Percentiles rank a stretch among this genome's conserved stretches.
Conservation (phyloP, 2,113 vertebrate genomes). For the Melanerpes aurifrons region DNA sequence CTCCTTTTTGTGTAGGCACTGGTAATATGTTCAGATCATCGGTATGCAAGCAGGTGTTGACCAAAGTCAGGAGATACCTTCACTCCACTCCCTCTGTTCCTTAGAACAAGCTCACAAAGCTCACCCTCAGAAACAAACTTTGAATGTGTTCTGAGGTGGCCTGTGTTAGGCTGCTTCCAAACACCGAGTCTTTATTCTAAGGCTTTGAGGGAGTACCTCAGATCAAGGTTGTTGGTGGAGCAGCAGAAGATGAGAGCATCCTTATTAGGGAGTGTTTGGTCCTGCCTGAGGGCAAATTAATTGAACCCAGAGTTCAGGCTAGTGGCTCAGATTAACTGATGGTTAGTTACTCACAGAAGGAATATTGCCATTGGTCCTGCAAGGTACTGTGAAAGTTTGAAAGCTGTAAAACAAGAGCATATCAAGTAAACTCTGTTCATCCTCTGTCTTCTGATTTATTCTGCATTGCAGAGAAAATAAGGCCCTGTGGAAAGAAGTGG, state of each 20-base stretch:
- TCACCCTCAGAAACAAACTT: neutral
- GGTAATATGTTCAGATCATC: neutral
- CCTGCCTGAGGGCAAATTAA: neutral
- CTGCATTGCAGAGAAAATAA: slow-evolving; percentile 75
- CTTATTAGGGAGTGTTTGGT: neutral
- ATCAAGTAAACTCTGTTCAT: slow-evolving; percentile 54
- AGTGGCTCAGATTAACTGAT: neutral
- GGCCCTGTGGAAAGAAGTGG: slow-evolving; percentile 72
- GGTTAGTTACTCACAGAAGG: neutral
- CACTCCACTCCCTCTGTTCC: neutral
- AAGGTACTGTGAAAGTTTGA: slow-evolving; percentile 48
- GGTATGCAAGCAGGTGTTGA: neutral
- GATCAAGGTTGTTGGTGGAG: neutral
- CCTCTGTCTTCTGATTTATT: slow-evolving; percentile 62
- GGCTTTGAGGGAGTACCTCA: neutral
- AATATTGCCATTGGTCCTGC: slow-evolving; percentile 30
- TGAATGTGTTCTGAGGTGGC: neutral
- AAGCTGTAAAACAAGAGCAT: slow-evolving; percentile 48
- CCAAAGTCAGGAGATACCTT: neutral
- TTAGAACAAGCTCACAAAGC: neutral
- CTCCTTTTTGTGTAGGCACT: neutral
- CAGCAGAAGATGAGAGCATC: neutral
- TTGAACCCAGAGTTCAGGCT: neutral
- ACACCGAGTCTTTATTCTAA: neutral
- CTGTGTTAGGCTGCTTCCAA: neutral